Evolutionary conservation across 2,113 vertebrate genomes (phyloP), one percentile per base, ranked within the genome.

Genomic region (Myanophis thanlyinensis): DNA sequence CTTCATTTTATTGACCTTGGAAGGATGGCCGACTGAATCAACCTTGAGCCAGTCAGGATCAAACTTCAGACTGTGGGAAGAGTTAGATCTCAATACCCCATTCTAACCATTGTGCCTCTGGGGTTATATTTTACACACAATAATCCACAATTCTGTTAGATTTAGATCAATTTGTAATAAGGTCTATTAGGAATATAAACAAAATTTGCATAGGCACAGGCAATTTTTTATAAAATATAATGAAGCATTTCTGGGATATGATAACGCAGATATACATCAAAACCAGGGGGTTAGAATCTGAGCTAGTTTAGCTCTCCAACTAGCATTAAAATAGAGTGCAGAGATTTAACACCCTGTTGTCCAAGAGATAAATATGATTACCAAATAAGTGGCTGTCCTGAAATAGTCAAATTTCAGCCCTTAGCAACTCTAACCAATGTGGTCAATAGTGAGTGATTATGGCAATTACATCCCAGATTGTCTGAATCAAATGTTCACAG

Each of bases 171-270:
- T 95, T 73, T 94, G 25, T 90, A 93, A 80, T 88, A 94, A 51
- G 80, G 18, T 91, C 91, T 92, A 85, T 94, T 93, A 94, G 88
- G 93, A 95, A 93, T 89, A 0, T 91, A 95, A 96, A 96, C 95
- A 59, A 94, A 90, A 94, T 95, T 95, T 95, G 53, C 88, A 90
- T 44, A 92, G 35, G 84, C 91, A 94, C 12, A 89, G 15, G 93
- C 94, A 95, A 27, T 85, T 91, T 53, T 59, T 40, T n/a, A n/a
- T n/a, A 87, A 62, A 87, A 46, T 46, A 49, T 94, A 95, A 94
- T 84, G 44, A 96, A 96, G 91, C 8, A 91, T 91, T 91, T 87
- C 0, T 53, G 12, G 25, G 51, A 93, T 84, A 25, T 0, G 89
- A 49, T 30, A 94, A 93, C 92, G 84, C 46, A 54, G 0, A 54